Evolutionary conservation across 2,113 vertebrate genomes (phyloP).

Genomic region (Podilymbus podiceps): DNA sequence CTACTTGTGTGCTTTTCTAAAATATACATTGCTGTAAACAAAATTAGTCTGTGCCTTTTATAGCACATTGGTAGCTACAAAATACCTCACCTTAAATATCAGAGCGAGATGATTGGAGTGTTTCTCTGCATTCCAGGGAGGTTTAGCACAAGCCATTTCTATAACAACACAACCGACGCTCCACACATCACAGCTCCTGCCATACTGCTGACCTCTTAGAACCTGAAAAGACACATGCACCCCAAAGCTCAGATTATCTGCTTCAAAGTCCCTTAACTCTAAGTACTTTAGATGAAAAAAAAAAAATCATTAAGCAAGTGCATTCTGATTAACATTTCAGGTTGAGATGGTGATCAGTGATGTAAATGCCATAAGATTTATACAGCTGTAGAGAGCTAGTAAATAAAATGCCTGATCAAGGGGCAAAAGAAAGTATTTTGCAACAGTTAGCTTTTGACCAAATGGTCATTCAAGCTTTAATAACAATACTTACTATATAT

Average conservation of each 20-base stretch:
- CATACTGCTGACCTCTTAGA: constrained; percentile 88
- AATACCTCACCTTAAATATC: constrained; percentile 85
- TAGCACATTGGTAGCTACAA: neutral
- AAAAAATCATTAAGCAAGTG: neutral
- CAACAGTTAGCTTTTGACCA: neutral
- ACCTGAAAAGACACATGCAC: constrained; percentile 70
- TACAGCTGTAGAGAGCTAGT: neutral
- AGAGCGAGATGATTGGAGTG: constrained; percentile 92
- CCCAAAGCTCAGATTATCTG: neutral
- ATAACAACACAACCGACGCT: constrained; percentile 90
- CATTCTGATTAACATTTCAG: neutral
- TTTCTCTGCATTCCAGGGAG: constrained; percentile 91
- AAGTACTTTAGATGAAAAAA: neutral
- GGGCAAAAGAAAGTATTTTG: neutral
- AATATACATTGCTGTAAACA: neutral
- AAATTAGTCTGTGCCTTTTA: neutral
- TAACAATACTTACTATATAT: neutral
- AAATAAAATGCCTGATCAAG: neutral
- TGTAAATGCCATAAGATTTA: neutral
- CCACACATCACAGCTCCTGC: constrained; percentile 93
- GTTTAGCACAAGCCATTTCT: constrained; percentile 92
- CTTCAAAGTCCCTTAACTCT: neutral
- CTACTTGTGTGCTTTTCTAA: neutral
- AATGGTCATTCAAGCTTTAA: neutral
- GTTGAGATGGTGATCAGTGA: neutral